phyloP scores from a whole-genome alignment of 2,888 invertebrate genomes.

The Mantis religiosa region DNA sequence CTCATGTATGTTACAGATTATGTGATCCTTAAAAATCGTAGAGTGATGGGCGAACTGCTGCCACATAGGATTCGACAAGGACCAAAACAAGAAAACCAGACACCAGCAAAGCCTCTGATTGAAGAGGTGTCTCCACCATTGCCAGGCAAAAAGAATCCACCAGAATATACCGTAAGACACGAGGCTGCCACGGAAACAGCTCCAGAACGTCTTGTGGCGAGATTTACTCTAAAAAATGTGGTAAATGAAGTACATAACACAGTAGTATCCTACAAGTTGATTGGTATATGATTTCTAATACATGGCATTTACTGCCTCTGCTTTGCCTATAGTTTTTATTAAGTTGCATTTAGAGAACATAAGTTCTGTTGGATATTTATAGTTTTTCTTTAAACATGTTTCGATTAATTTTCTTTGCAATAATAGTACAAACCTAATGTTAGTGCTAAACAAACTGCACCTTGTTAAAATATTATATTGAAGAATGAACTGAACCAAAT shows the following conservation, averaged over 20 bases:
- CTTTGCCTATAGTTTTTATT: neutral
- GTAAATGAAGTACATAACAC: conserved; percentile 42
- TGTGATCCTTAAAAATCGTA: conserved; percentile 63
- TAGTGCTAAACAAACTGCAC: no score
- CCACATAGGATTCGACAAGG: conserved; percentile 70
- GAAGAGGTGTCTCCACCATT: conserved; percentile 51
- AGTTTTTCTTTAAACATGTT: no score
- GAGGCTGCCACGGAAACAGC: neutral
- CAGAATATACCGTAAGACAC: neutral
- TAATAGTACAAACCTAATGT: no score
- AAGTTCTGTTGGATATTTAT: no score
- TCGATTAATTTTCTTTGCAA: no score
- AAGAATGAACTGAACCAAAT: no score
- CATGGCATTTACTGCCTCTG: no score
- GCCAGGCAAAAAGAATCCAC: neutral
- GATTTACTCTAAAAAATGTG: conserved; percentile 58
- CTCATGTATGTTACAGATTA: neutral
- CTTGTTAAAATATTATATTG: no score
- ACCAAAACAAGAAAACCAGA: conserved; percentile 49
- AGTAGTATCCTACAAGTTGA: no score
- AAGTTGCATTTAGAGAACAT: no score
- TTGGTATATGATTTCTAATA: no score
- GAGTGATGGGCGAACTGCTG: conserved; percentile 65
- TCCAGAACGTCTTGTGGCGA: conserved; percentile 54
- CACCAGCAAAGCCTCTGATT: conserved; percentile 51